Evolutionary conservation across 2,113 vertebrate species (phyloP), one percentile per base, ranked within the genome.

Genomic region (Terrapene triunguis): DNA sequence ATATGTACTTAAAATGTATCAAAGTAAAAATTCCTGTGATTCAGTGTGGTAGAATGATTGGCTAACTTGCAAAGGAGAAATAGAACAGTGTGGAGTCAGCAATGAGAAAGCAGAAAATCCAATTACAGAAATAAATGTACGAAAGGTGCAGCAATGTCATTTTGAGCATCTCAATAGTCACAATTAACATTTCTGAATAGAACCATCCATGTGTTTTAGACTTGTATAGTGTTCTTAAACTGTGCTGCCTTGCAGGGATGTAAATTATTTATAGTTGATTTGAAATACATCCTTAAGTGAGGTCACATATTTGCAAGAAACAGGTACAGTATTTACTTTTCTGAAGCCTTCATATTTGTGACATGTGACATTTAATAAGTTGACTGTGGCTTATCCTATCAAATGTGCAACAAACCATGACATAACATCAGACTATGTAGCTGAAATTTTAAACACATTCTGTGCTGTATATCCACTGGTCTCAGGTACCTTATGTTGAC

Each of bases 331-430:
- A 83, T 47, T 82, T 94, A 17, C 50, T 95, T 95, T 93, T 93
- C 17, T 90, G 62, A 95, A 91, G 48, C 4, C 57, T 92, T 83
- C 69, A 85, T 17, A 44, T 92, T 55, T 92, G n/a, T 95, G 94
- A 89, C 90, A 93, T 91, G 79, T 59, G 80, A 80, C 57, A 95
- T 82, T 95, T 96, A 97, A 96, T 95, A 97, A 95, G 79, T 51
- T 44, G 72, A 84, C 25, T 88, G 59, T 57, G 84, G 50, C 76
- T 94, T 35, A 92, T 93, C 35, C 55, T 91, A 93, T 96, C 62
- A 94, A 95, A 94, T 83, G 65, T 85, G 44, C 59, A 97, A 59
- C 86, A 95, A 97, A 95, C 80, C 55, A 85, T 96, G 80, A 65
- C 89, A 89, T 38, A 95, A 22, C 10, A 84, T 89, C 85, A 91